Percentiles rank a stretch among this genome's conserved stretches.
These are phyloP conservation scores for Emydocephalus ijimae DNA, from an alignment of 2,113 vertebrate species.

Conservation along the genomic window DNA sequence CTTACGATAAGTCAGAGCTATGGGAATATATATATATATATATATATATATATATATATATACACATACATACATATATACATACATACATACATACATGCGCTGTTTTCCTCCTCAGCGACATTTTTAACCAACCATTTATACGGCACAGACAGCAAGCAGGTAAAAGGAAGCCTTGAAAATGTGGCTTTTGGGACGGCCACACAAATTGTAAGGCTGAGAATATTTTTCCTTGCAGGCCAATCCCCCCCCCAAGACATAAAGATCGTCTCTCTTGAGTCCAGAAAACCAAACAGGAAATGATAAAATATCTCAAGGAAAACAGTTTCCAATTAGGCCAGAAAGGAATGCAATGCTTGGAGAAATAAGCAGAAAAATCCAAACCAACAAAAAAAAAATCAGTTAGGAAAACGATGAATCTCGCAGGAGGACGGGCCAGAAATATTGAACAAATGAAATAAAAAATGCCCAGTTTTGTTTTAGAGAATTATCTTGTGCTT, in stretches of 20 bases:
- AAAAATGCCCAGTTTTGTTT: background rate
- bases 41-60: background rate
- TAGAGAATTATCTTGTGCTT: background rate
- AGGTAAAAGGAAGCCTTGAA: background rate
- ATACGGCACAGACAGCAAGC: fast-evolving
- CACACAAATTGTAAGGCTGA: background rate
- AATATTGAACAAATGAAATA: background rate
- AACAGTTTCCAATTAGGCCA: slow-evolving; percentile 32
- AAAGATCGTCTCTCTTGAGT: background rate
- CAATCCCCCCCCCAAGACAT: fast-evolving
- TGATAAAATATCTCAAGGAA: slow-evolving; percentile 28
- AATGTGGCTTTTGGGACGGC: slow-evolving; percentile 1
- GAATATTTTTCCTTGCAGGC: background rate
- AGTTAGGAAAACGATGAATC: background rate
- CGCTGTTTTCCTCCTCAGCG: background rate
- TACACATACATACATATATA: too few species aligned
- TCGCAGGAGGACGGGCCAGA: background rate
- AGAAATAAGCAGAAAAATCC: background rate
- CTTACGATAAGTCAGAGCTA: slow-evolving; percentile 27
- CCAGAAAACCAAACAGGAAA: slow-evolving; percentile 30
- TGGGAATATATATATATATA: background rate
- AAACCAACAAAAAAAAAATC: too few species aligned
- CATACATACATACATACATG: too few species aligned
- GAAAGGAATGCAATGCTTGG: slow-evolving; percentile 50
- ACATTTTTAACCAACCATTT: background rate